Percentiles rank a stretch among this genome's conserved stretches.
These are phyloP conservation scores for Aythya baeri DNA, from an alignment of 2,113 vertebrate genomes.

Conservation along the genomic window DNA sequence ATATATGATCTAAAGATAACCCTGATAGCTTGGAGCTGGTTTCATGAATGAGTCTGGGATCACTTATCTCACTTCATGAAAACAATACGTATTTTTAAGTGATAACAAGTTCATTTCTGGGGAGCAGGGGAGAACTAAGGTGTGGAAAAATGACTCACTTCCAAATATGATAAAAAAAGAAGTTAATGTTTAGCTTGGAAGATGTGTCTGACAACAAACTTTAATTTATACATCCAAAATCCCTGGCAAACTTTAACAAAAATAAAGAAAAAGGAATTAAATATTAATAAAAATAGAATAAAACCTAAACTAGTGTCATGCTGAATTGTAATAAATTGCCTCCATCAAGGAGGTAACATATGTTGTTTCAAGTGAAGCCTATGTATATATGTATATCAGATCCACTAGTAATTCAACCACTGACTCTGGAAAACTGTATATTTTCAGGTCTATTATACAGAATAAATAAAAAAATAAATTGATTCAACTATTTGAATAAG, in stretches of 20 bases:
- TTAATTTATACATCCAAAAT: not conserved
- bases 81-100: not conserved
- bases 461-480: not conserved
- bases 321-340: not conserved
- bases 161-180: not conserved
- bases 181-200: not conserved
- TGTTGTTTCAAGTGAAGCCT: not conserved
- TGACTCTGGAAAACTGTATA: not conserved
- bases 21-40: not conserved
- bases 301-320: not conserved
- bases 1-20: constrained; percentile 19
- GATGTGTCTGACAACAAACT: constrained; percentile 4
- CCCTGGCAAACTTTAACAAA: not conserved
- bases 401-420: not conserved
- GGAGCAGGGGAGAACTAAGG: not conserved
- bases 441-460: not conserved
- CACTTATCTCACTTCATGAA: not conserved
- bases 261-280: not conserved
- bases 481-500: not conserved
- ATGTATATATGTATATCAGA: not conserved
- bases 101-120: constrained; percentile 1
- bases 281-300: not conserved
- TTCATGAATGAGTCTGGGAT: not conserved
- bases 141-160: constrained; percentile 6
- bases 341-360: not conserved